A percentile compares a stretch with the other conserved stretches of the same genome.
phyloP scores from a whole-genome alignment of 2,888 invertebrate species.

The Labia minor region DNA sequence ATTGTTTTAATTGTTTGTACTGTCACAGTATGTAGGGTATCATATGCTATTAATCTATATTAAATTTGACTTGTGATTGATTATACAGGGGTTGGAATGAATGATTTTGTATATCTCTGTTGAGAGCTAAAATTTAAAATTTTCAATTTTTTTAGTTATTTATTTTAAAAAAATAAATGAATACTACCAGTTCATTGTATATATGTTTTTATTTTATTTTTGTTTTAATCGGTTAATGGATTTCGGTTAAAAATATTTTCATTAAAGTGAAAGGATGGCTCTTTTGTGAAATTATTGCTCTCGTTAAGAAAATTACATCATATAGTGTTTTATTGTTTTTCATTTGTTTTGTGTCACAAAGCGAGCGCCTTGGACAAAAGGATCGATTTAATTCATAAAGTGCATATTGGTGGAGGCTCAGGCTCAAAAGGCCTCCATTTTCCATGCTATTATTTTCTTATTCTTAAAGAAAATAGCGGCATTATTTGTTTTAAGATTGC shows the following conservation, averaged over 20 bases:
- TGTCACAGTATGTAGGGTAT: neutral
- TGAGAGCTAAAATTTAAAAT: too few relatives aligned
- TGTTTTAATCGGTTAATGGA: too few relatives aligned
- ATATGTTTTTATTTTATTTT: too few relatives aligned
- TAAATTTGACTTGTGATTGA: neutral
- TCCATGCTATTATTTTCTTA: conserved; percentile 4
- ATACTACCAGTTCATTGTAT: too few relatives aligned
- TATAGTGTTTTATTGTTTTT: conserved; percentile 7
- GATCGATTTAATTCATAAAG: conserved; percentile 13
- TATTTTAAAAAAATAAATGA: too few relatives aligned
- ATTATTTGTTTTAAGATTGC: conserved; percentile 13
- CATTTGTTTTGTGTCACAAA: conserved; percentile 7
- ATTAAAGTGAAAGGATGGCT: neutral
- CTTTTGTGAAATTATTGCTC: neutral
- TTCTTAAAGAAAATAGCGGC: neutral
- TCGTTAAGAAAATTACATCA: neutral
- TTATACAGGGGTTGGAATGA: neutral
- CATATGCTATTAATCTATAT: neutral
- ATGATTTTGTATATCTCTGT: too few relatives aligned
- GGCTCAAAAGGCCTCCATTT: neutral
- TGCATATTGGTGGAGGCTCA: neutral
- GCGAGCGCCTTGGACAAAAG: neutral
- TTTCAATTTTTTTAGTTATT: too few relatives aligned
- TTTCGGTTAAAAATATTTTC: neutral
- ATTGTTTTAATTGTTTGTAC: neutral